Evolutionary conservation across 2,888 invertebrate genomes (phyloP).

Genomic region (Encarsia formosa): DNA sequence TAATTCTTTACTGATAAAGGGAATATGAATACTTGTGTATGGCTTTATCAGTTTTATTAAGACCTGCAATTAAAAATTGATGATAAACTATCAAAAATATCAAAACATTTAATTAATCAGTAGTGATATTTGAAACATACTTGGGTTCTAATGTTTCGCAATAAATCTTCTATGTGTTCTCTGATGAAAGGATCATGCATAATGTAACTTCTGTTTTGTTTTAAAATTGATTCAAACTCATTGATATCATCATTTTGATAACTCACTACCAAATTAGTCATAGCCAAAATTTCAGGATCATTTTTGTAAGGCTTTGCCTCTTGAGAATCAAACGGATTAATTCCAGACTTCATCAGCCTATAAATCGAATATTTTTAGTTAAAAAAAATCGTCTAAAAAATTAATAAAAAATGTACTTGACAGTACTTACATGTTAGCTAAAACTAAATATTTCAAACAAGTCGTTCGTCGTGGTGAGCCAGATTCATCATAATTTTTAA

Average conservation of each 20-base stretch:
- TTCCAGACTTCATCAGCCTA: constrained; percentile 98
- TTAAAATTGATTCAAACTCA: constrained; percentile 94
- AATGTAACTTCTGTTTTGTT: constrained; percentile 89
- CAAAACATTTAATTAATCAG: constrained; percentile 45
- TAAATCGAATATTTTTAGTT: constrained; percentile 5
- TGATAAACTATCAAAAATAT: too few relatives aligned
- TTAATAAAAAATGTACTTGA: constrained; percentile 25
- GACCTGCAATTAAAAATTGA: constrained; percentile 67
- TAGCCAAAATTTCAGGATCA: constrained; percentile 97
- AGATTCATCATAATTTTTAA: constrained; percentile 99
- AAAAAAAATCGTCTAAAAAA: not conserved
- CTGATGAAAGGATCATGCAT: constrained; percentile 99
- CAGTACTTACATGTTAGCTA: constrained; percentile 89
- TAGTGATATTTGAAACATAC: constrained; percentile 42
- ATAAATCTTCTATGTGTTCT: constrained; percentile 96
- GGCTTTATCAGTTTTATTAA: constrained; percentile 95
- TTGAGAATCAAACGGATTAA: constrained; percentile 99
- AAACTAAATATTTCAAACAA: constrained; percentile 94
- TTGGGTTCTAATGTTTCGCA: constrained; percentile 87
- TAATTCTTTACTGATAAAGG: constrained; percentile 92
- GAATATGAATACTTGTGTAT: constrained; percentile 96
- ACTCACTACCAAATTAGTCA: constrained; percentile 96
- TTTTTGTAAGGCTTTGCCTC: constrained; percentile 99
- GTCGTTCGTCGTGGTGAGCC: constrained; percentile 95
- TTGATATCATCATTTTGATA: constrained; percentile 98